These are phyloP conservation scores for Hystrix brachyura DNA, from an alignment of 2,113 vertebrate species.

Conservation along the genomic window DNA sequence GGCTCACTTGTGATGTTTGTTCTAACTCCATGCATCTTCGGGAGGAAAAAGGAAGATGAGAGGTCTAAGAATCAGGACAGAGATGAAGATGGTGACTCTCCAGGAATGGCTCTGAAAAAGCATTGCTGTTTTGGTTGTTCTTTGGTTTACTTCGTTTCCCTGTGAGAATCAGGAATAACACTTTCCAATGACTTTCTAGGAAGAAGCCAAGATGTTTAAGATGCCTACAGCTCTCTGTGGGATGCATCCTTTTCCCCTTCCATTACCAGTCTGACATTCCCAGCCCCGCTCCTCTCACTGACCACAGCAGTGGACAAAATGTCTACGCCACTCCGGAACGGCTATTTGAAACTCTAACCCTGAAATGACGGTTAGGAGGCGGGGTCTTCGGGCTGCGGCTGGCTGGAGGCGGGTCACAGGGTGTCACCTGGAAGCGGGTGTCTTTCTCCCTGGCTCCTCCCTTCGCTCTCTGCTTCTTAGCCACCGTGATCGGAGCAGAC, in stretches of 20 bases:
- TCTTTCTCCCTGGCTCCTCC: too few relatives aligned
- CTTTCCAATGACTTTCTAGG: not conserved
- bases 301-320: too few relatives aligned
- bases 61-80: not conserved
- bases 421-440: too few relatives aligned
- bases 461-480: not conserved
- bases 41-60: not conserved
- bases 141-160: not conserved
- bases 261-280: not conserved
- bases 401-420: too few relatives aligned
- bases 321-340: too few relatives aligned
- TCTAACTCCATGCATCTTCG: not conserved
- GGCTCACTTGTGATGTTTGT: not conserved
- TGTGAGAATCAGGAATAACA: not conserved
- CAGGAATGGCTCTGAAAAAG: not conserved
- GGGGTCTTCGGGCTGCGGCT: too few relatives aligned
- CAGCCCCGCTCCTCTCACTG: not conserved
- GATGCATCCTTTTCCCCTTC: not conserved
- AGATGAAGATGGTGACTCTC: not conserved
- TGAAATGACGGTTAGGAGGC: too few relatives aligned
- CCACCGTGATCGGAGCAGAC: not conserved
- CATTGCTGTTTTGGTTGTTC: not conserved
- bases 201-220: not conserved
- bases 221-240: rapidly evolving
- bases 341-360: too few relatives aligned